Evolutionary conservation across 2,797 vertebrate species (phyloP), one percentile per base, ranked within the genome.

Genomic region (Masticophis lateralis): DNA sequence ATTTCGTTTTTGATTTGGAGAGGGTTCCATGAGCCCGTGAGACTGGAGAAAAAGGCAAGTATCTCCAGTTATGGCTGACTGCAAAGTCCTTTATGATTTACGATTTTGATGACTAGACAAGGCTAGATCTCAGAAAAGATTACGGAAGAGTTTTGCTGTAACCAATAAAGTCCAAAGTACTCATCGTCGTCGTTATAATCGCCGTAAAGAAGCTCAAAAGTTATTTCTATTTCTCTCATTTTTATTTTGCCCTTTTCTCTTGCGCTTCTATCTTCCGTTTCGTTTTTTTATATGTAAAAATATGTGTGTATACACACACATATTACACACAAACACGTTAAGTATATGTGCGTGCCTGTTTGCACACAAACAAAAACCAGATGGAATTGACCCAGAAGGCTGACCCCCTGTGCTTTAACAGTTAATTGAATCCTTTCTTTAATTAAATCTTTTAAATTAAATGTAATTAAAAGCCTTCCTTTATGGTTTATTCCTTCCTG

Each of bases 291-390:
- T 27, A 63, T 63, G 13, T 18, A 69, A 32, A 32, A 7, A 69
- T 69, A 7, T 16, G 13, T 2, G 1, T 32, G 0, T 7, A 32
- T 0, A 66, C 2, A 14, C 0, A 32, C 13, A 66, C 2, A n/a
- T 0, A 32, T 5, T 5, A 66, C 0, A n/a, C 11, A 28, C 60
- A 11, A 2, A 5, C 27, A 13, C 9, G 10, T 63, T 63, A 63
- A 63, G 27, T 63, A 13, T 63, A 3, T 6, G 5, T 32, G 3
- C 14, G 13, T 18, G n/a, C 8, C n/a, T 63, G 61, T 63, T 63
- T 28, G 27, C 4, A 13, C 11, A 13, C 27, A 28, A 10, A 74
- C 6, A 18, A 2, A 74, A 74, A 7, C 14, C 32, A 37, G 16
- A 16, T 37, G 14, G 1, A 18, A 74, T 20, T 74, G 66, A 37